A percentile compares a stretch with the other conserved stretches of the same genome.
phyloP scores from a whole-genome alignment of 1,140 invertebrate genomes.

The Eriocheir sinensis region DNA sequence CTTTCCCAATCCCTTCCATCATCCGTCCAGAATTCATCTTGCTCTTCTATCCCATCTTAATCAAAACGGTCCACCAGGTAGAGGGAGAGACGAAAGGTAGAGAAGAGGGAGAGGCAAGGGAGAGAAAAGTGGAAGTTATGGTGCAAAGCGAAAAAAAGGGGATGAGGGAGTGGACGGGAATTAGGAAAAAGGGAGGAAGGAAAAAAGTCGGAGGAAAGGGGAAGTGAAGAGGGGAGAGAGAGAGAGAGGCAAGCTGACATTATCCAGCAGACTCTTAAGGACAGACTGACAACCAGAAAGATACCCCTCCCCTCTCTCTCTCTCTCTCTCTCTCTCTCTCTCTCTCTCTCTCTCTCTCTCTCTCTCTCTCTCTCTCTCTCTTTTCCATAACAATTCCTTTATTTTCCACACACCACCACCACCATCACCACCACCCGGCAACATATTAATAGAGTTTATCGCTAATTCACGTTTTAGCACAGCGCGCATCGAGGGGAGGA shows the following conservation, averaged over 20 bases:
- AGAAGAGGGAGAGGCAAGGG: too few relatives aligned
- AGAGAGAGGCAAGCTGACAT: neutral
- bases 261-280: neutral
- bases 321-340: neutral
- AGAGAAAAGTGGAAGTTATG: too few relatives aligned
- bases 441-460: neutral
- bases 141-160: neutral
- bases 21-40: neutral
- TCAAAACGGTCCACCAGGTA: neutral
- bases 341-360: constrained; percentile 21
- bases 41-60: neutral
- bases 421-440: neutral
- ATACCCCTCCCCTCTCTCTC: neutral
- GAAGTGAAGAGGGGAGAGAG: neutral
- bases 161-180: neutral
- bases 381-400: too few relatives aligned
- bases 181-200: neutral
- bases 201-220: too few relatives aligned
- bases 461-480: neutral
- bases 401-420: neutral
- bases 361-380: neutral
- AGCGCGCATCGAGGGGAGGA: neutral
- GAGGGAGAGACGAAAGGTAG: neutral
- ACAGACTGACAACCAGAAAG: neutral
- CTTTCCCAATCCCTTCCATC: too few relatives aligned